phyloP scores from a whole-genome alignment of 2,888 invertebrate species.

The Antheraea assamensis region DNA sequence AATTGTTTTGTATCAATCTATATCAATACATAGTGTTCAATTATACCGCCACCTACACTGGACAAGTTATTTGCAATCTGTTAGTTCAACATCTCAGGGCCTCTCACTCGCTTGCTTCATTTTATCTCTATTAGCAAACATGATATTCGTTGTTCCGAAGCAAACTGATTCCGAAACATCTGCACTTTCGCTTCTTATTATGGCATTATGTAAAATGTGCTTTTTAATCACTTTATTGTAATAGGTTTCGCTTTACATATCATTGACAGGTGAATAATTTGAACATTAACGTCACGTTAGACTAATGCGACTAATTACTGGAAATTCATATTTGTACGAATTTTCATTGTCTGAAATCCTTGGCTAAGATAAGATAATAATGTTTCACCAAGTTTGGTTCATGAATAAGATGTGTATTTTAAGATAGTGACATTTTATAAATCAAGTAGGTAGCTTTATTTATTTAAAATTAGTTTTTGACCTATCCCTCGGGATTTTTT shows the following conservation, averaged over 20 bases:
- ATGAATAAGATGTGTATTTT: not conserved
- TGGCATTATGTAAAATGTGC: slow-evolving; percentile 26
- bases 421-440: not conserved
- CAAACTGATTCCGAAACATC: slow-evolving; percentile 33
- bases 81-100: slow-evolving; percentile 41
- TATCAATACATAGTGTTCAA: slow-evolving; percentile 34
- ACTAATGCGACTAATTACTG: slow-evolving; percentile 42
- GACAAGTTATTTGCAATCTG: slow-evolving; percentile 43
- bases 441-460: not conserved
- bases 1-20: not conserved
- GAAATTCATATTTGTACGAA: slow-evolving; percentile 47
- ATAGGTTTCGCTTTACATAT: not conserved
- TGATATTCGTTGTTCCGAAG: slow-evolving; percentile 39
- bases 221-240: not conserved
- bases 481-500: too few species aligned
- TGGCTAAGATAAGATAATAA: slow-evolving; percentile 62
- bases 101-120: slow-evolving; percentile 34
- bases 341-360: slow-evolving; percentile 62
- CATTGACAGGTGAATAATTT: slow-evolving; percentile 17
- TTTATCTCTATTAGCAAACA: slow-evolving; percentile 42
- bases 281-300: not conserved
- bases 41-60: slow-evolving; percentile 41
- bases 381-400: slow-evolving; percentile 38
- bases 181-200: slow-evolving; percentile 18
- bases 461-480: not conserved